phyloP scores from a whole-genome alignment of 2,113 vertebrate species.

The Scytalopus superciliaris region DNA sequence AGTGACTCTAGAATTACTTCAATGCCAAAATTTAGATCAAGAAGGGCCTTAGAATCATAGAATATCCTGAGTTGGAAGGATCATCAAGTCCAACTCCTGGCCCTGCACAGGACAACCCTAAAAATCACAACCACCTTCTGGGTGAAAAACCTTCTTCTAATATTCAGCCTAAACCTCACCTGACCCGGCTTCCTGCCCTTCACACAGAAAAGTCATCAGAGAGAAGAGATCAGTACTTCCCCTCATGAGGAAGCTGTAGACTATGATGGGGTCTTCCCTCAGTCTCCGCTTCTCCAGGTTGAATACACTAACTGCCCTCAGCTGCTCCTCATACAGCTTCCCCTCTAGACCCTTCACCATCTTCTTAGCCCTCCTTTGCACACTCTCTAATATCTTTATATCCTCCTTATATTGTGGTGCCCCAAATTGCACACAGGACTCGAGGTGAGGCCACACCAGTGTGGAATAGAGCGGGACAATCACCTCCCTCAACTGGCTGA shows the following conservation, averaged over 20 bases:
- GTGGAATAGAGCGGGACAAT: neutral
- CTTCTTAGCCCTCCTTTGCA: neutral
- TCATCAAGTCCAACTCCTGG: neutral
- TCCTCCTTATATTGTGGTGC: neutral
- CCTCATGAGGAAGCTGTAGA: neutral
- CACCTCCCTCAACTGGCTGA: neutral
- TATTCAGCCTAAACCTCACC: neutral
- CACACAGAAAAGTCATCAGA: neutral
- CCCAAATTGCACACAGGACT: neutral
- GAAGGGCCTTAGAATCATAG: neutral
- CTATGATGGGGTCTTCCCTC: neutral
- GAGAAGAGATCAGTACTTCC: neutral
- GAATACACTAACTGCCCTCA: neutral
- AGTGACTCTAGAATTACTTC: neutral
- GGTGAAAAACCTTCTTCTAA: neutral
- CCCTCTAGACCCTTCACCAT: neutral
- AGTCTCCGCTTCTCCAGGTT: neutral
- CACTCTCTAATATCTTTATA: neutral
- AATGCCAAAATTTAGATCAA: neutral
- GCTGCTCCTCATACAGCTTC: neutral
- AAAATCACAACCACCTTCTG: neutral
- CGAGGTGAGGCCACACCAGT: neutral
- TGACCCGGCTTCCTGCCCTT: neutral
- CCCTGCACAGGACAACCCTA: neutral
- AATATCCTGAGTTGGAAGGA: neutral